Evolutionary conservation across 2,888 invertebrate species (phyloP), one percentile per base, ranked within the genome.

Genomic region (Drosophila sordidula): DNA sequence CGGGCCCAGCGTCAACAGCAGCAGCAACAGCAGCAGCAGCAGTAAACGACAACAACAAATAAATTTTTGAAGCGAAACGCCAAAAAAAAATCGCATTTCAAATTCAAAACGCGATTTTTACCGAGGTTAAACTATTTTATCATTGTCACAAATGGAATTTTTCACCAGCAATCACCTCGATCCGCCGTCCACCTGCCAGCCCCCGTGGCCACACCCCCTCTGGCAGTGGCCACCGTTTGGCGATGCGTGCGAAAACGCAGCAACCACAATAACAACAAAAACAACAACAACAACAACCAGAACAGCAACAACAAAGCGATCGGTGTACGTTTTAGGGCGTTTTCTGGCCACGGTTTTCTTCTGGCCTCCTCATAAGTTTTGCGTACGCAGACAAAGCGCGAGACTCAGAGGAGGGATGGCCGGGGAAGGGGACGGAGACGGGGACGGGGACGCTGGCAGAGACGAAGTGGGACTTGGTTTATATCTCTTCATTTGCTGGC

Each of bases 61-160:
- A 81, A 41, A 87, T 71, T 87, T 81, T 74, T 87, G 64, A 88
- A 80, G 59, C 83, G 61, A 76, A 88, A 76, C 76, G 68, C 73
- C 72, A 84, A 78, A 85, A 75, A 73, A 46, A 59, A 75, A 69
- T 76, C 82, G 61, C 72, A 90, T 89, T 90, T 90, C 85, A 90
- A 90, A 90, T 90, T 90, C 90, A 90, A 90, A 90, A 89, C 90
- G 89, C 90, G 90, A 90, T 83, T 90, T 79, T 77, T 83, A 82
- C 74, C 90, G 90, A 90, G 90, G 90, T 89, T 90, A 90, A 90
- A 90, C 90, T 90, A 90, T 90, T 90, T 90, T 90, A 90, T 90
- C 90, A 90, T 90, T 90, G 90, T 90, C 90, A 90, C 91, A 90
- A 90, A 89, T 83, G 89, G 87, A 87, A 80, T 90, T 90, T 89